Conservation (phyloP, 2,797 vertebrate genomes). For the Buceros bicornis region DNA sequence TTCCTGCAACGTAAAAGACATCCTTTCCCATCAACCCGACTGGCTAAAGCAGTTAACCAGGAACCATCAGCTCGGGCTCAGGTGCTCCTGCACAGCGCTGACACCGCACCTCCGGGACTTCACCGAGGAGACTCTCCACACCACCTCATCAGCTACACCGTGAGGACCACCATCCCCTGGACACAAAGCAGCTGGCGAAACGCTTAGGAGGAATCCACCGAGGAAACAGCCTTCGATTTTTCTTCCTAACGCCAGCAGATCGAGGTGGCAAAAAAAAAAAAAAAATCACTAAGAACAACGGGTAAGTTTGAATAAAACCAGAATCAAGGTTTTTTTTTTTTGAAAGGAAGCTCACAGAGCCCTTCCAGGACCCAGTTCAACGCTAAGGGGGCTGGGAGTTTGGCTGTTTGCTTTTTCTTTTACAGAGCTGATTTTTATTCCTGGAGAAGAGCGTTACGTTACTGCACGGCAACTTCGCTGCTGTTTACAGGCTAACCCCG, state of each 20-base stretch:
- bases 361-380: background rate
- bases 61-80: accelerated
- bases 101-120: background rate
- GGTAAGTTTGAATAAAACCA: background rate
- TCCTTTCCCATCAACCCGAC: background rate
- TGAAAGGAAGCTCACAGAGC: background rate
- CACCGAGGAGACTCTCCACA: background rate
- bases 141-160: background rate
- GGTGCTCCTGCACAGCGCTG: background rate
- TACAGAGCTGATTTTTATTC: background rate
- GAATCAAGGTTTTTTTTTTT: background rate
- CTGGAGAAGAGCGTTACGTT: background rate
- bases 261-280: background rate
- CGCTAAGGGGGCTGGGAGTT: accelerated
- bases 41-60: accelerated
- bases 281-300: background rate
- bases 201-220: background rate
- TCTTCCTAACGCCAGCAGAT: background rate
- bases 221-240: background rate
- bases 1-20: background rate
- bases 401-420: background rate
- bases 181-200: background rate
- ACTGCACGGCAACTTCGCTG: background rate
- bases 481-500: no score
- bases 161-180: background rate